Evolutionary conservation across 2,113 vertebrate genomes (phyloP).

Genomic region (Machaerirhynchus nigripectus): DNA sequence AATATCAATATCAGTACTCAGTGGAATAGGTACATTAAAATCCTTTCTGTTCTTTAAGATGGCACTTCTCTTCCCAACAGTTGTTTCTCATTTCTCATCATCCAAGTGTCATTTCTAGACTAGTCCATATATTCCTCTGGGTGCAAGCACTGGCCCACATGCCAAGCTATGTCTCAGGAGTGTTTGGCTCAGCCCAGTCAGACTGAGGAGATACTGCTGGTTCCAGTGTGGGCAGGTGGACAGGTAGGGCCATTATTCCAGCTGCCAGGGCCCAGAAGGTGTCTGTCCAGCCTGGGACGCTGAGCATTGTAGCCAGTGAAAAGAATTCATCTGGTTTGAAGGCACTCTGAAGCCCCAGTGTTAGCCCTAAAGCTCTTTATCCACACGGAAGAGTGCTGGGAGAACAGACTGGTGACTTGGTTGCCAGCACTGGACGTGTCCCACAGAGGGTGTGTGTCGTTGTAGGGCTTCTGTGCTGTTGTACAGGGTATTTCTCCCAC

Average conservation of each 20-base stretch:
- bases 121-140: background rate
- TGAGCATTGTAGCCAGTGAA: background rate
- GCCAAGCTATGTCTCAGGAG: background rate
- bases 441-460: background rate
- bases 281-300: background rate
- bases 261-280: background rate
- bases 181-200: background rate
- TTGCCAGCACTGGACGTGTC: background rate
- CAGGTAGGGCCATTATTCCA: background rate
- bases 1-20: background rate
- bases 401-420: background rate
- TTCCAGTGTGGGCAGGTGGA: background rate
- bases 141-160: background rate
- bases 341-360: background rate
- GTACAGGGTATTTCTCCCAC: background rate
- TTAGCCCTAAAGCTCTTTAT: background rate
- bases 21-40: background rate
- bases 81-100: background rate
- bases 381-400: background rate
- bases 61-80: background rate
- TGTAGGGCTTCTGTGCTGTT: background rate
- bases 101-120: background rate
- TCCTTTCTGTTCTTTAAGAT: background rate
- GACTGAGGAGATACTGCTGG: background rate
- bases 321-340: background rate